Base-by-base conservation (phyloP, 1,140 invertebrate species). In the Tribolium madens region DNA sequence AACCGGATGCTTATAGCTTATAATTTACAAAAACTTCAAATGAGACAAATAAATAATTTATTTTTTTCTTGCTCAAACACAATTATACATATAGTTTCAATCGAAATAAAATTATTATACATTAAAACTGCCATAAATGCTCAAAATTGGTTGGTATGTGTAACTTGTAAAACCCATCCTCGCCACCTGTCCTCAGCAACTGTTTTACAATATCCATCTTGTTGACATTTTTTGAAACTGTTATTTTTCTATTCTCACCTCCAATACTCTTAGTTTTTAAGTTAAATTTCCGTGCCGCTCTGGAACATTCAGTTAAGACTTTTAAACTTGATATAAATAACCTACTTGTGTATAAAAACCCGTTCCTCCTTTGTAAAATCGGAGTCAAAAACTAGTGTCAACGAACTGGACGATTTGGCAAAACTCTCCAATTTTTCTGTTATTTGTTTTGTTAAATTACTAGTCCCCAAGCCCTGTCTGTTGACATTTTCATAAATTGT, bases 291-390 rank as follows among this genome's bases (percentile, higher is more conserved):
- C 26, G 4, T 2, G 57, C 57, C 6, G 31, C 14, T 13, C 57
- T 64, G 31, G 36, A 64, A 64, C 36, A 6, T 31, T 31, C 6
- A 31, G 26, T 6, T 6, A 31, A 31, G 26, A 31, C 26, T 31
- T 6, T 31, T 31, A 3, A 31, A 31, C 6, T 31, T 31, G 26
- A n/a, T n/a, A n/a, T 31, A 42, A 42, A 21, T 18, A 57, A 13
- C 52, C 15, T 42, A 64, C 57, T 33, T 31, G 12, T 64, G 57
- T 1, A 64, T 64, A 1, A 64, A 64, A 14, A 33, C 26, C 6
- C 57, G 21, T 13, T 64, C 57, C 26, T 64, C 57, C 31, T 64
- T 64, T n/a, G 57, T 64, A 64, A 64, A 64, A 13, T 64, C 57
- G 2, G 57, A 31, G 13, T 64, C 26, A 18, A 64, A 64, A 4